Evolutionary conservation across 2,113 vertebrate species (phyloP).

Genomic region (Laterallus jamaicensis): DNA sequence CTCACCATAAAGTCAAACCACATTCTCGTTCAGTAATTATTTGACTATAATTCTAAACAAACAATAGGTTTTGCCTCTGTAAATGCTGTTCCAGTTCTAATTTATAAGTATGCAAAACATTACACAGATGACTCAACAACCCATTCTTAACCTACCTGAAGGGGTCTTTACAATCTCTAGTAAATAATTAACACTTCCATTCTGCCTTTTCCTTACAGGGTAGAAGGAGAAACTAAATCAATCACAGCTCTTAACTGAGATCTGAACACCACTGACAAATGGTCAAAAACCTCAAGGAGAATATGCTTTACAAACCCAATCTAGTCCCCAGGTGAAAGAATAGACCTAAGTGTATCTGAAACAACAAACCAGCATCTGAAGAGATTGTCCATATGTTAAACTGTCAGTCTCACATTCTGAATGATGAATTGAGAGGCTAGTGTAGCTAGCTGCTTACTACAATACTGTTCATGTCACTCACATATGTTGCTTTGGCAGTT

Average conservation of each 20-base stretch:
- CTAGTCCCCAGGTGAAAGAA: not conserved
- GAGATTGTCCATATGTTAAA: constrained; percentile 40
- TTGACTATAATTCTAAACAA: constrained; percentile 28
- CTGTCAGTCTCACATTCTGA: constrained; percentile 15
- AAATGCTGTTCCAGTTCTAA: not conserved
- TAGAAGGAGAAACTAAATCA: not conserved
- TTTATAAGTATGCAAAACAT: not conserved
- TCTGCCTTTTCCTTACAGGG: not conserved
- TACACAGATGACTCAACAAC: not conserved
- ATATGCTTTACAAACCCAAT: not conserved
- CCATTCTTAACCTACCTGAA: not conserved
- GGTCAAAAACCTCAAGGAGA: not conserved
- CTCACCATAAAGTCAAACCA: not conserved
- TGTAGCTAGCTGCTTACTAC: constrained; percentile 27
- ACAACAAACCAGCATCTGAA: constrained; percentile 1
- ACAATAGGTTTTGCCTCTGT: not conserved
- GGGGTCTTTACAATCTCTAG: not conserved
- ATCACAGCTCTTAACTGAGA: not conserved
- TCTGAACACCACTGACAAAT: not conserved
- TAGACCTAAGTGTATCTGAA: not conserved
- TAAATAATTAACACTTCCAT: not conserved
- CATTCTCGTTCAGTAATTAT: not conserved
- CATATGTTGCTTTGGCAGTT: constrained; percentile 44
- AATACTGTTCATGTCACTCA: constrained; percentile 50
- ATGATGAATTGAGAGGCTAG: constrained; percentile 7